These are phyloP conservation scores for Bombus turneri DNA, from an alignment of 1,140 invertebrate species.

Conservation along the genomic window DNA sequence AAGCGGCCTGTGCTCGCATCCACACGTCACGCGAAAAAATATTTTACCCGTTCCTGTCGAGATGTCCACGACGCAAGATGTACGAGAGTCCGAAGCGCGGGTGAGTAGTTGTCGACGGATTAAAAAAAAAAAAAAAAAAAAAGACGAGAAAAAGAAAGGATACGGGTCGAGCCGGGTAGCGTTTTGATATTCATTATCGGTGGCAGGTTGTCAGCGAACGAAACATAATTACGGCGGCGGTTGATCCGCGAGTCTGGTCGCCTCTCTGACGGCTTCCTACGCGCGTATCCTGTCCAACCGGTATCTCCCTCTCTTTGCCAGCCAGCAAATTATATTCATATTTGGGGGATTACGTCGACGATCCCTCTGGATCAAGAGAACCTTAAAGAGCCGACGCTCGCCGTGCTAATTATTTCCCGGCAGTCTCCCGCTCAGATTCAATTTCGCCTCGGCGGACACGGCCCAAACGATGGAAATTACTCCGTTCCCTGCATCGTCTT, in stretches of 20 bases:
- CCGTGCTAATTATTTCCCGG: slow-evolving; percentile 79
- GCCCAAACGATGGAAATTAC: slow-evolving; percentile 67
- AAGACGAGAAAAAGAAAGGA: neutral
- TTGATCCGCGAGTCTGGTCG: slow-evolving; percentile 54
- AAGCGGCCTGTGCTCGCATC: neutral
- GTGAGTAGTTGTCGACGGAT: neutral
- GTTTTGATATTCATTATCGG: slow-evolving; percentile 65
- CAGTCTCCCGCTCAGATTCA: slow-evolving; percentile 74
- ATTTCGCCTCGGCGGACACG: slow-evolving; percentile 68
- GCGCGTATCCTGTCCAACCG: slow-evolving; percentile 47
- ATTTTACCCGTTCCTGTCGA: slow-evolving; percentile 5
- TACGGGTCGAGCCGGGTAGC: neutral
- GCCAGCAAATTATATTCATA: slow-evolving; percentile 81
- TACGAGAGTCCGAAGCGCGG: neutral
- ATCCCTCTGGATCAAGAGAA: slow-evolving; percentile 76
- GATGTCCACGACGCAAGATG: neutral
- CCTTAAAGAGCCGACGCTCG: slow-evolving; percentile 75
- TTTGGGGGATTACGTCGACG: slow-evolving; percentile 76
- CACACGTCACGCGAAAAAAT: slow-evolving; percentile 4
- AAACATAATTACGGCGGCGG: slow-evolving; percentile 63
- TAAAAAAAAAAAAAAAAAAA: neutral
- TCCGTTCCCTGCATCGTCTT: slow-evolving; percentile 36
- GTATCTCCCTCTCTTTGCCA: slow-evolving; percentile 56
- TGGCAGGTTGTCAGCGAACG: slow-evolving; percentile 65
- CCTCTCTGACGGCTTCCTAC: slow-evolving; percentile 51